These are phyloP conservation scores for Choloepus hoffmanni DNA, from an alignment of 2,113 vertebrate species.

Conservation along the genomic window DNA sequence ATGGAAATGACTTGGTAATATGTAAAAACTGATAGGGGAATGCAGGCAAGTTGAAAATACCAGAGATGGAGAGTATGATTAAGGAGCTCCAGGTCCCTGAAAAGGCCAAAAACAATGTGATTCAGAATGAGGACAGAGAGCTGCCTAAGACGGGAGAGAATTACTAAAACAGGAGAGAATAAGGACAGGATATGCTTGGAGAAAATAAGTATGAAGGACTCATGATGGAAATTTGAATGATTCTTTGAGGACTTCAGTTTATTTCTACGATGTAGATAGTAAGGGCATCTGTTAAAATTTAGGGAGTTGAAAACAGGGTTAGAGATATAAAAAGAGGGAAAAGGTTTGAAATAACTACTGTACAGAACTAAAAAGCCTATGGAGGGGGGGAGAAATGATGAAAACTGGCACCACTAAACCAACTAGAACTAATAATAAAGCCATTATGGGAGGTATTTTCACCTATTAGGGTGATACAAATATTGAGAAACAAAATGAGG, in stretches of 20 bases:
- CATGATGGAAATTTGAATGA: neutral
- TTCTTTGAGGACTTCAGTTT: neutral
- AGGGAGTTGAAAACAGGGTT: neutral
- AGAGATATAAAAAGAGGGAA: neutral
- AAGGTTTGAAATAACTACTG: neutral
- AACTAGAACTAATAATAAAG: neutral
- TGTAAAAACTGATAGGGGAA: neutral
- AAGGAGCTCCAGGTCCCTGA: neutral
- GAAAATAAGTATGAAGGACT: neutral
- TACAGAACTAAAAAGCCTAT: neutral
- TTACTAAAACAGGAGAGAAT: neutral
- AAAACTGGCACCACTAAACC: fast-evolving
- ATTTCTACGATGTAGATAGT: neutral
- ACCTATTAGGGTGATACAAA: no score
- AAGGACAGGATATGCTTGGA: neutral
- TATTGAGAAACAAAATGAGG: neutral
- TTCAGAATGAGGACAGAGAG: no score
- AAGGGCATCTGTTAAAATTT: neutral
- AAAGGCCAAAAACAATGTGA: neutral
- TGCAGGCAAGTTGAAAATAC: neutral
- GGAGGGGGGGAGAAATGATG: neutral
- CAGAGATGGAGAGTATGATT: neutral
- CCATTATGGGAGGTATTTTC: no score
- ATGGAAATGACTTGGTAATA: neutral
- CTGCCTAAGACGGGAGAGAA: fast-evolving